Evolutionary conservation across 1,140 invertebrate species (phyloP).

Genomic region (Drosophila tsacasi): DNA sequence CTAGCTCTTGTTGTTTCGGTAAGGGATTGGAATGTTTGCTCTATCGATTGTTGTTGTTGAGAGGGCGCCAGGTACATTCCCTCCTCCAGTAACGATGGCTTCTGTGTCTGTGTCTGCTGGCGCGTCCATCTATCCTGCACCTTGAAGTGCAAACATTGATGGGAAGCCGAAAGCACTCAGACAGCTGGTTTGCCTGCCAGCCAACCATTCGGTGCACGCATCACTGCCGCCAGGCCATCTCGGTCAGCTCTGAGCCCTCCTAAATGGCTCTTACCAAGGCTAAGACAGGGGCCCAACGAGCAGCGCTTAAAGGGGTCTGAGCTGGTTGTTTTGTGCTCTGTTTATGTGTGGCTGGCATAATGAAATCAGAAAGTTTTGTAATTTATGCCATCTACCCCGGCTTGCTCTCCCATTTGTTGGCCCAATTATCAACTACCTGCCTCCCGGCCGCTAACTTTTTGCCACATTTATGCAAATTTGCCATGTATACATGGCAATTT

Average conservation of each 20-base stretch:
- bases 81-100: conserved; percentile 21
- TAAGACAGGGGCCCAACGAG: background rate
- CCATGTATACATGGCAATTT: conserved; percentile 23
- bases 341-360: conserved; percentile 34
- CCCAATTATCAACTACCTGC: conserved; percentile 39
- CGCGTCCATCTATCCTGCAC: conserved; percentile 37
- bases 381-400: conserved; percentile 43
- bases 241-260: background rate
- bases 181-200: conserved; percentile 19
- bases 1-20: background rate
- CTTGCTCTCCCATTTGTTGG: conserved; percentile 22
- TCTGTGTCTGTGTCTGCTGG: conserved; percentile 17
- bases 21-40: conserved; percentile 53
- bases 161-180: conserved; percentile 50
- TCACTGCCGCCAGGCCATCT: conserved; percentile 17
- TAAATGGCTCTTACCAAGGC: conserved; percentile 8
- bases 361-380: conserved; percentile 52
- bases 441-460: conserved; percentile 26
- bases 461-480: conserved; percentile 45
- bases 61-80: conserved; percentile 28
- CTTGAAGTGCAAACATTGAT: conserved; percentile 58
- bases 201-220: conserved; percentile 17
- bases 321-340: conserved; percentile 25
- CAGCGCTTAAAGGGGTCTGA: background rate
- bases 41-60: conserved; percentile 57